phyloP scores from a whole-genome alignment of 2,797 vertebrate species.

The Astyanax mexicanus region DNA sequence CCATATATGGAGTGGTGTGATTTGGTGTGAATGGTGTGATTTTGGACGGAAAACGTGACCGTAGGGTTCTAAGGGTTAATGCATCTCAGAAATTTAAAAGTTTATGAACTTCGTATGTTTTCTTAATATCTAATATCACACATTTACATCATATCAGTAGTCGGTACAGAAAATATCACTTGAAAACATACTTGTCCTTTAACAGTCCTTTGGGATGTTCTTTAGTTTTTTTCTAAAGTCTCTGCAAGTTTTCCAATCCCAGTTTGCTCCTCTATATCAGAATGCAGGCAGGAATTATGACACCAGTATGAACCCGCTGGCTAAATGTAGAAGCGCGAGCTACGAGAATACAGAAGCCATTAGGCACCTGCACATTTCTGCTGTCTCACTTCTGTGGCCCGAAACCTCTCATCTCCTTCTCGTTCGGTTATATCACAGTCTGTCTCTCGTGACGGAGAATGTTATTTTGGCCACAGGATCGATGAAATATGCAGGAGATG shows the following conservation, averaged over 20 bases:
- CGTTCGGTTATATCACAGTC: conserved; percentile 40
- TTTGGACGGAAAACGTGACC: no score
- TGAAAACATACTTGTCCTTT: no score
- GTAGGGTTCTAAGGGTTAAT: no score
- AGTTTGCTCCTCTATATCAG: background rate
- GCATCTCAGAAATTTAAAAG: no score
- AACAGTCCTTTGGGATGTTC: background rate
- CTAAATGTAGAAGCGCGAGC: background rate
- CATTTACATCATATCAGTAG: no score
- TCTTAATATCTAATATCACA: no score
- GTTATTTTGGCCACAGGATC: conserved; percentile 58
- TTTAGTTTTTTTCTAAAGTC: no score
- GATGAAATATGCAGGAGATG: conserved; percentile 62
- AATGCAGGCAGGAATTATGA: background rate
- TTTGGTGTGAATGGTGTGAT: no score
- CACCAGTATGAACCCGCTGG: conserved; percentile 3
- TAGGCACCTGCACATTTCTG: conserved; percentile 8
- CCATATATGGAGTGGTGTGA: no score
- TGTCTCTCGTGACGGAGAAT: conserved; percentile 42
- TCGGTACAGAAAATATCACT: no score
- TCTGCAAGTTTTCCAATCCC: background rate
- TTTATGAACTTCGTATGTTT: no score
- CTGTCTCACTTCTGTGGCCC: conserved; percentile 13
- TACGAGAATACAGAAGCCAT: background rate
- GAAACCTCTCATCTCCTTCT: conserved; percentile 27